A percentile compares a stretch with the other conserved stretches of the same genome.
Evolutionary conservation across 2,888 invertebrate species (phyloP).

Genomic region (Coleophora deauratella): DNA sequence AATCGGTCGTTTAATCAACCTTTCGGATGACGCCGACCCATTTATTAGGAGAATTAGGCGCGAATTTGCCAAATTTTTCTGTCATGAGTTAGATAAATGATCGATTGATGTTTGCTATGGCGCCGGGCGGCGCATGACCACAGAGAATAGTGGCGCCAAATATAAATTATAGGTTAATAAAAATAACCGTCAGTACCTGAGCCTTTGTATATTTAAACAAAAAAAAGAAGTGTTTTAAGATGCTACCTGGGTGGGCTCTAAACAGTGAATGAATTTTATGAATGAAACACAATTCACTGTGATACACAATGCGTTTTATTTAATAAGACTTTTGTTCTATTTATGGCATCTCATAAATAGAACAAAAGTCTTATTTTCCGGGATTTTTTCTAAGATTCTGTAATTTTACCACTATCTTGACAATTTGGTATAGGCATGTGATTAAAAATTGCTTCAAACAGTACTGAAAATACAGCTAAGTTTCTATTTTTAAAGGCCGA

Average conservation of each 20-base stretch:
- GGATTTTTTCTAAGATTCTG: too few species aligned
- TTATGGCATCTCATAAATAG: too few species aligned
- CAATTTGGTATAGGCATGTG: too few species aligned
- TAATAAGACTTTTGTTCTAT: too few species aligned
- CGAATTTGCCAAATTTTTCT: conserved; percentile 38
- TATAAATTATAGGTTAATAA: conserved; percentile 20
- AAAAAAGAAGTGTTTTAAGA: conserved; percentile 7
- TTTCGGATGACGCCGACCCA: conserved; percentile 25
- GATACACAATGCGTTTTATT: not conserved
- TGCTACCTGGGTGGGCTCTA: conserved; percentile 20
- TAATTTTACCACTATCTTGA: too few species aligned
- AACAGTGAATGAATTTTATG: conserved; percentile 2
- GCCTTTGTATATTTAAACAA: conserved; percentile 10
- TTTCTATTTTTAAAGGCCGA: too few species aligned
- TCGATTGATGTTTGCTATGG: conserved; percentile 24
- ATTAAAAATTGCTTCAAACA: too few species aligned
- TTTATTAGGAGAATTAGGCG: conserved; percentile 28
- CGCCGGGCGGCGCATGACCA: conserved; percentile 22
- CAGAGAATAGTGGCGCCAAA: conserved; percentile 22
- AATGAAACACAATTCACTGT: conserved; percentile 9
- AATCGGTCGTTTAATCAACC: conserved; percentile 27
- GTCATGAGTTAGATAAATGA: conserved; percentile 42
- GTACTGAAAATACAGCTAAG: too few species aligned
- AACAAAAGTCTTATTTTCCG: too few species aligned
- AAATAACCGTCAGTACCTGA: conserved; percentile 12